Conservation (phyloP, 30 jellyfish, hydroid and myxozoan species). For the Turritopsis rubra region DNA sequence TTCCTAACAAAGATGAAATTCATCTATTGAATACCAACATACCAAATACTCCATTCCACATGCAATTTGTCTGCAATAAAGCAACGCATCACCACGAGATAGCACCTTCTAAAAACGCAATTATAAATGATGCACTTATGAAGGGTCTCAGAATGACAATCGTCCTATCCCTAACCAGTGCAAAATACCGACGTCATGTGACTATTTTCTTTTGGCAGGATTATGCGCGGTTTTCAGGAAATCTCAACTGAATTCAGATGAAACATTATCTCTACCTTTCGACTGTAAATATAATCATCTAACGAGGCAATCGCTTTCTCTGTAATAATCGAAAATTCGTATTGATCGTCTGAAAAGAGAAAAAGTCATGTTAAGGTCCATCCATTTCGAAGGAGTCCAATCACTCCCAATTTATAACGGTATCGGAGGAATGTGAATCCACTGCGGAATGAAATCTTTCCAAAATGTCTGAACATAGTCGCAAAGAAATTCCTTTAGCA, state of each 20-base stretch:
- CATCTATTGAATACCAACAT: background rate
- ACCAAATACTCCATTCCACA: conserved; percentile 32
- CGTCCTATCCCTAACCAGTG: no score
- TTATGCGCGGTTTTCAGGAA: background rate
- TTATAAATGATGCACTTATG: background rate
- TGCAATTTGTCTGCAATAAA: conserved; percentile 25
- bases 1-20: no score
- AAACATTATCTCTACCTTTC: conserved; percentile 10
- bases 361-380: background rate
- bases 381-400: background rate
- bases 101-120: conserved; percentile 8
- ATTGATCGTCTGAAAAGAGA: background rate
- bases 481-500: no score
- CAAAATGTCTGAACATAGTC: no score
- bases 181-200: background rate
- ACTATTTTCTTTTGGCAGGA: background rate
- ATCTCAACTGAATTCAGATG: no score
- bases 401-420: background rate
- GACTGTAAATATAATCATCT: background rate
- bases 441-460: background rate
- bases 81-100: background rate
- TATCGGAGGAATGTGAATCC: background rate
- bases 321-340: background rate
- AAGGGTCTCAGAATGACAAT: no score
- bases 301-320: conserved; percentile 6